Base-by-base conservation (phyloP, 2,888 invertebrate genomes). In the Trissolcus japonicus region DNA sequence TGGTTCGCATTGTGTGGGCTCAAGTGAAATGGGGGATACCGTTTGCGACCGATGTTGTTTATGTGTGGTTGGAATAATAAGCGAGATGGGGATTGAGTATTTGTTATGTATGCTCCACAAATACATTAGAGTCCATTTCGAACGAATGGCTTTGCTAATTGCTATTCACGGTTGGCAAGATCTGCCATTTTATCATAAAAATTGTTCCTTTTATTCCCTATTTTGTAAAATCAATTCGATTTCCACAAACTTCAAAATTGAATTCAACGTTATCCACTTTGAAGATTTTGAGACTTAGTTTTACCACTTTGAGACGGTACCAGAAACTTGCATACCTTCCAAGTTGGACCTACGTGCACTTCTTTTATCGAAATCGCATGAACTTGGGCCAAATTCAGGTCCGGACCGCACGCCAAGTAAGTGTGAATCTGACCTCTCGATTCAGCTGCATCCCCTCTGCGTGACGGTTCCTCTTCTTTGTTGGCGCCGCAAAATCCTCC, bases 391-490 rank as follows among this genome's bases (percentile, higher is more conserved):
- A 69, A 25, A 69, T 75, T 65, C 60, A 11, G 29, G 48, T 14
- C 53, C 57, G n/a, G n/a, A n/a, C n/a, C n/a, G n/a, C n/a, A n/a
- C n/a, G n/a, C n/a, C n/a, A n/a, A n/a, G 68, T 53, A 43, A 51
- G 66, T 54, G 76, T 56, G 41, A 66, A 71, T 60, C 62, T 76
- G 71, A 76, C 56, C 69, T 66, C 55, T 35, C 75, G 54, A n/a
- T n/a, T 19, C 19, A 55, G 14, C 40, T 13, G 14, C 41, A 4
- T 50, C 60, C 72, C 61, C 35, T 46, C n/a, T 43, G 29, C 60
- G 50, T 55, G 67, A 62, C 14, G 57, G 53, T 56, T 55, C 53
- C 55, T n/a, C n/a, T 40, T 4, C 63, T 68, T 68, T 65, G 67
- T 59, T 40, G 62, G 41, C 14, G 48, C 55, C 56, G 40, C 43